Base-by-base conservation (phyloP, 64 coral and sea anemone species). In the Trachythela sp. region DNA sequence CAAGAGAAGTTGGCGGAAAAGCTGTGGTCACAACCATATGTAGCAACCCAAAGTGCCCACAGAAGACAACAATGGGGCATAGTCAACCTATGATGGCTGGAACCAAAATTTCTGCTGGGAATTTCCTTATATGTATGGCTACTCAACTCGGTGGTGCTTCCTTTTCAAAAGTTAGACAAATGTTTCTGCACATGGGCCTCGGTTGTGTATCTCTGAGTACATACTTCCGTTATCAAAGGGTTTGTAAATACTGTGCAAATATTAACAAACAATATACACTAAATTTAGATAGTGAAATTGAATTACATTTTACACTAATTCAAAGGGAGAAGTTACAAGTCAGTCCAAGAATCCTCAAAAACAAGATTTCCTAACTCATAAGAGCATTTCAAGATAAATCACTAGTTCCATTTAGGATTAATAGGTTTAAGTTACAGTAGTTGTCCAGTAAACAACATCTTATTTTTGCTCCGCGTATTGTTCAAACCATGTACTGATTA, bases 31-130 rank as follows among this genome's bases (percentile, higher is more conserved):
- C 71, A 34, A 77, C 71, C 11, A 77, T 2, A 35, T 77, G 71
- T 18, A 77, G 32, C 36, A 77, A 77, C 26, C 71, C 71, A 35
- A 77, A 3, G 4, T 77, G 71, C 71, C 29, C 11, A 6, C 71
- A 77, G 85, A 87, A 87, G 54, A 58, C 48, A 37, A 87, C 3
- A 54, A 87, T 43, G 37, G 26, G 85, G 85, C 43, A 87, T 58
- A 87, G 85, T n/a, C n/a, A n/a, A n/a, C 85, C 85, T n/a, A 22
- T 58, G 7, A 33, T 87, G 9, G 17, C 85, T 54, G 85, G 36
- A 87, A 54, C 85, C 31, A 39, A 58, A 58, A 87, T 87, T 32
- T 58, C 85, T 87, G 85, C 85, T 54, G 85, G 85, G 15, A 87
- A 87, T 37, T 87, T 87, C 20, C 48, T 87, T 9, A 43, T 87